Conservation (phyloP, 2,888 invertebrate species). For the Kuschelorhynchus macadamiae region DNA sequence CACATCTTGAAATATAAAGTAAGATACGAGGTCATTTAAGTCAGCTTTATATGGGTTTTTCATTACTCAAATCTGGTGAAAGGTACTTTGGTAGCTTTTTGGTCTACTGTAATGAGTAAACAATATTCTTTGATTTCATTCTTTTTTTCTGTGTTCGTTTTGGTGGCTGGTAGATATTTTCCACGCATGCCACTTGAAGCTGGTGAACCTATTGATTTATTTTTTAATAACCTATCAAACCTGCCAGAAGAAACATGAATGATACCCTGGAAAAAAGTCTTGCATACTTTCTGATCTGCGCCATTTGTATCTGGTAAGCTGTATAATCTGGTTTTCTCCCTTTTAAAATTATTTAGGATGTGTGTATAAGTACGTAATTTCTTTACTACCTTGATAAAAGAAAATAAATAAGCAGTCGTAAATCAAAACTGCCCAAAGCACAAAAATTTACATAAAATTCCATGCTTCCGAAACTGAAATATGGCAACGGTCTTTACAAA, state of each 20-base stretch:
- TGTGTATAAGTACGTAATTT: conserved; percentile 39
- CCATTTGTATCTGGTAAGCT: conserved; percentile 39
- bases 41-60: conserved; percentile 43
- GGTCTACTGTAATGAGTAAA: conserved; percentile 19
- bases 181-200: conserved; percentile 47
- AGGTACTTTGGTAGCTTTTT: conserved; percentile 23
- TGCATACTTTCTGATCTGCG: conserved; percentile 45
- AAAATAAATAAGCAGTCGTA: conserved; percentile 43
- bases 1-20: conserved; percentile 48
- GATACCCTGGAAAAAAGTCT: conserved; percentile 47
- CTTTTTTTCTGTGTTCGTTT: conserved; percentile 42
- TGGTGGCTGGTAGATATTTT: conserved; percentile 46
- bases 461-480: conserved; percentile 28
- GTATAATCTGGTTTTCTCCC: conserved; percentile 47
- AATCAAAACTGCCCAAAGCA: conserved; percentile 31
- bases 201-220: conserved; percentile 40
- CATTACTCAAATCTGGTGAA: conserved; percentile 21
- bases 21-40: conserved; percentile 37
- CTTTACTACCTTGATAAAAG: conserved; percentile 43
- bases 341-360: conserved; percentile 33
- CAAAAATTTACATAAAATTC: conserved; percentile 20
- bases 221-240: conserved; percentile 40
- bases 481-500: conserved; percentile 34
- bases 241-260: conserved; percentile 49
- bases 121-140: conserved; percentile 43